A percentile compares a stretch with the other conserved stretches of the same genome.
Evolutionary conservation across 1,140 invertebrate species (phyloP).

Genomic region (Neotoxoptera formosana): DNA sequence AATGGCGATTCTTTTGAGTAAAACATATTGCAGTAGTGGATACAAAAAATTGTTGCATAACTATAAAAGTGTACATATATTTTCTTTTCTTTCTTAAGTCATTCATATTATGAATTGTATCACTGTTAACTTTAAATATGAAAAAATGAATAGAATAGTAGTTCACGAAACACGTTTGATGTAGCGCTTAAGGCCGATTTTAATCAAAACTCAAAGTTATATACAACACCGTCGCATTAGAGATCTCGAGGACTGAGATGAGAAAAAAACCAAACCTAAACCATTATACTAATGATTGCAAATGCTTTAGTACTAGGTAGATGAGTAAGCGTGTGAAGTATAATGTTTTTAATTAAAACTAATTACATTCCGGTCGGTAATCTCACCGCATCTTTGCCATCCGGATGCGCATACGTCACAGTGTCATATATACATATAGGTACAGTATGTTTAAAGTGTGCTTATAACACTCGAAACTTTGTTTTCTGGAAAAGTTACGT

Average conservation of each 20-base stretch:
- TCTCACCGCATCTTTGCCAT: background rate
- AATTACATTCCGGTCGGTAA: constrained; percentile 36
- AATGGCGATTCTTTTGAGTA: background rate
- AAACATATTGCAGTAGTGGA: background rate
- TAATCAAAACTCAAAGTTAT: constrained; percentile 23
- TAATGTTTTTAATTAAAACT: constrained; percentile 49
- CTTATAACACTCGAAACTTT: constrained; percentile 28
- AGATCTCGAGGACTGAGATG: background rate
- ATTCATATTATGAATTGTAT: background rate
- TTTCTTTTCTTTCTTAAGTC: background rate
- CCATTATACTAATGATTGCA: background rate
- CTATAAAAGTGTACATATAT: constrained; percentile 19
- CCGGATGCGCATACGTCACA: background rate
- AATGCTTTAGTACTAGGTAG: background rate
- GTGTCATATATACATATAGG: background rate
- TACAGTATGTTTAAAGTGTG: background rate
- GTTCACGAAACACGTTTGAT: constrained; percentile 29
- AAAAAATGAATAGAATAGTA: background rate
- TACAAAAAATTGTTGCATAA: background rate
- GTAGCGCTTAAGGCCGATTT: background rate
- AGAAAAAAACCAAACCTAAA: background rate
- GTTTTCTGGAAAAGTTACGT: constrained; percentile 25
- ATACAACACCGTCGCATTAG: background rate
- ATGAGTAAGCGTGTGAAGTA: background rate
- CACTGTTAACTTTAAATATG: background rate